Evolutionary conservation across 2,888 invertebrate species (phyloP).

Genomic region (Drosophila fungiperda): DNA sequence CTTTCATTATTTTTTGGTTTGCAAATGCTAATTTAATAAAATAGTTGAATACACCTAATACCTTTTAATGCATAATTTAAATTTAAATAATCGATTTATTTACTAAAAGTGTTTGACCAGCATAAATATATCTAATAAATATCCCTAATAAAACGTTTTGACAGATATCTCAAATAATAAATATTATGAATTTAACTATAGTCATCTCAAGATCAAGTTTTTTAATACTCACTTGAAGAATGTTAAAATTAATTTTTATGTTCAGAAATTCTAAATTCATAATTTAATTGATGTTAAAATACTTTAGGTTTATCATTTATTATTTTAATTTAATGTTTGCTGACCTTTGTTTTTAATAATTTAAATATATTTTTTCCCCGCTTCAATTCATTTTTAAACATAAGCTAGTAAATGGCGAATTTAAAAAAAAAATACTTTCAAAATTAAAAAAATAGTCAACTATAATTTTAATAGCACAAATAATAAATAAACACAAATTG

Average conservation of each 20-base stretch:
- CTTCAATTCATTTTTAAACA: too few species aligned
- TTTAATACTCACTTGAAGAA: neutral
- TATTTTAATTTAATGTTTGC: neutral
- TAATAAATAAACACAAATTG: too few species aligned
- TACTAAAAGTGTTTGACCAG: neutral
- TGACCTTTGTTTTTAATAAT: too few species aligned
- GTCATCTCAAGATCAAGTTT: neutral
- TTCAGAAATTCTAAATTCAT: too few species aligned
- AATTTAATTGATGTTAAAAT: too few species aligned
- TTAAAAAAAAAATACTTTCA: too few species aligned
- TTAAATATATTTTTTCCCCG: neutral
- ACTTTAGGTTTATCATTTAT: neutral
- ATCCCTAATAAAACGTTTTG: neutral
- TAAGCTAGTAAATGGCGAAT: too few species aligned
- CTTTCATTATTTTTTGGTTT: neutral
- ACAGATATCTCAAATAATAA: neutral
- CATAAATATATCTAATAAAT: neutral
- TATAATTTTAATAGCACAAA: too few species aligned
- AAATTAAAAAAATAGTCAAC: too few species aligned
- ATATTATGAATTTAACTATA: neutral
- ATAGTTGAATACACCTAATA: neutral
- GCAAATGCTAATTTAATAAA: neutral
- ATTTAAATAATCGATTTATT: neutral
- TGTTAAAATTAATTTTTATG: too few species aligned
- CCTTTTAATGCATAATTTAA: neutral